A percentile compares a stretch with the other conserved stretches of the same genome.
Evolutionary conservation across 2,113 vertebrate species (phyloP).

Genomic region (Pandion haliaetus): DNA sequence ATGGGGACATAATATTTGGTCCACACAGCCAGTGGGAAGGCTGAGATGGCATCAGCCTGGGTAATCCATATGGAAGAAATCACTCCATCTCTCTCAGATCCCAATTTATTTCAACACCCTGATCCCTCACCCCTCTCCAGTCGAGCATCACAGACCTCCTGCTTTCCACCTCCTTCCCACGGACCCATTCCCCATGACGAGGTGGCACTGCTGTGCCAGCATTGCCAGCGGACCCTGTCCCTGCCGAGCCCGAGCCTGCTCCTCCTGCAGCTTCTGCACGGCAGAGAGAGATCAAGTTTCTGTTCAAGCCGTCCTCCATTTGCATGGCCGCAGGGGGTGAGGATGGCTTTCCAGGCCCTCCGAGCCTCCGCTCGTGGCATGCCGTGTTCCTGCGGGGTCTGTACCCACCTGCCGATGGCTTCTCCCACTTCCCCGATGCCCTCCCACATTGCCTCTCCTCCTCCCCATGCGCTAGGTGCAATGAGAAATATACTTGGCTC

Average conservation of each 20-base stretch:
- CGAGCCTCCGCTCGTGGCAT: neutral
- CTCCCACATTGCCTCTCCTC: neutral
- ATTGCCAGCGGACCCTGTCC: neutral
- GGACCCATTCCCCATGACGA: fast-evolving
- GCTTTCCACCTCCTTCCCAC: neutral
- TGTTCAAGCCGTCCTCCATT: neutral
- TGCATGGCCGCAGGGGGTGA: neutral
- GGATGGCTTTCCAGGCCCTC: neutral
- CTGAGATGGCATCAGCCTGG: neutral
- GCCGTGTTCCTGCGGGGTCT: neutral
- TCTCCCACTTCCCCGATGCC: neutral
- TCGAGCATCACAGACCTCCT: neutral
- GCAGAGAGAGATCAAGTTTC: neutral
- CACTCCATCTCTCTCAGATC: neutral
- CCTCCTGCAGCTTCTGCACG: neutral
- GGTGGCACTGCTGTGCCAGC: neutral
- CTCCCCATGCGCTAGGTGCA: neutral
- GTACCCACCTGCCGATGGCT: neutral
- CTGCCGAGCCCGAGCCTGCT: neutral
- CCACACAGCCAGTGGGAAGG: neutral
- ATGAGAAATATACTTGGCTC: conserved; percentile 53
- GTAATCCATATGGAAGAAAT: neutral
- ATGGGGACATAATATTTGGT: neutral
- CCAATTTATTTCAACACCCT: neutral
- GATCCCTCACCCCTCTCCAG: neutral